Evolutionary conservation across 92 coral and sea anemone genomes (phyloP).

Genomic region (Porites evermanni): DNA sequence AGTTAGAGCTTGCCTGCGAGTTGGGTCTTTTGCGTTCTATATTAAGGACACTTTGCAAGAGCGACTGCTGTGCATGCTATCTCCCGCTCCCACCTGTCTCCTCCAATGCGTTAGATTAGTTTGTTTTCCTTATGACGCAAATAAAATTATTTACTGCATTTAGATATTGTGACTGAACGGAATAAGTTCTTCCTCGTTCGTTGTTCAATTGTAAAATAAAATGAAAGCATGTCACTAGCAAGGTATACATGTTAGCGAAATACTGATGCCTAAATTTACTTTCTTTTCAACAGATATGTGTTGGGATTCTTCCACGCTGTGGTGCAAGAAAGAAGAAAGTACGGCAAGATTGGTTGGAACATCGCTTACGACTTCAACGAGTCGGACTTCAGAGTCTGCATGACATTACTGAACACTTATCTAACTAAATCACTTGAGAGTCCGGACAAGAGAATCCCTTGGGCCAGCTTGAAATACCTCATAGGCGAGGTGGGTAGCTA

Average conservation of each 20-base stretch:
- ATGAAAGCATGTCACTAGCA: not conserved
- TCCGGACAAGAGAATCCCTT: constrained; percentile 87
- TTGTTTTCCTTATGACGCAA: too few species aligned
- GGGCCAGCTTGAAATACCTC: constrained; percentile 98
- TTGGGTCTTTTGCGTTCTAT: too few species aligned
- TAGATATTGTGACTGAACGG: too few species aligned
- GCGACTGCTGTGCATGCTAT: too few species aligned
- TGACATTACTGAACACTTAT: constrained; percentile 95
- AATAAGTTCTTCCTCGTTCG: not conserved
- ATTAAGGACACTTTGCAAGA: too few species aligned
- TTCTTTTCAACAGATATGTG: constrained; percentile 50
- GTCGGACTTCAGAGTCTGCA: constrained; percentile 97
- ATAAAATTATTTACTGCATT: too few species aligned
- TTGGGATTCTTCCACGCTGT: constrained; percentile 98
- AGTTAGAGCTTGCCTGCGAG: too few species aligned
- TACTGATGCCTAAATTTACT: not conserved
- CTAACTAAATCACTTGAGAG: constrained; percentile 87
- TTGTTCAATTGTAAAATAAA: not conserved
- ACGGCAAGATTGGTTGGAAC: constrained; percentile 99
- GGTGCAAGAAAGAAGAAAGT: constrained; percentile 96
- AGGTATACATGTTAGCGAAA: not conserved
- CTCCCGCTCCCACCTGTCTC: too few species aligned
- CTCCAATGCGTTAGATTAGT: too few species aligned
- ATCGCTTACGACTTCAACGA: constrained; percentile 99
- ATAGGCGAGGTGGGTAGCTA: constrained; percentile 87